Base-by-base conservation (phyloP, 2,113 vertebrate genomes). In the Scolopax mira region DNA sequence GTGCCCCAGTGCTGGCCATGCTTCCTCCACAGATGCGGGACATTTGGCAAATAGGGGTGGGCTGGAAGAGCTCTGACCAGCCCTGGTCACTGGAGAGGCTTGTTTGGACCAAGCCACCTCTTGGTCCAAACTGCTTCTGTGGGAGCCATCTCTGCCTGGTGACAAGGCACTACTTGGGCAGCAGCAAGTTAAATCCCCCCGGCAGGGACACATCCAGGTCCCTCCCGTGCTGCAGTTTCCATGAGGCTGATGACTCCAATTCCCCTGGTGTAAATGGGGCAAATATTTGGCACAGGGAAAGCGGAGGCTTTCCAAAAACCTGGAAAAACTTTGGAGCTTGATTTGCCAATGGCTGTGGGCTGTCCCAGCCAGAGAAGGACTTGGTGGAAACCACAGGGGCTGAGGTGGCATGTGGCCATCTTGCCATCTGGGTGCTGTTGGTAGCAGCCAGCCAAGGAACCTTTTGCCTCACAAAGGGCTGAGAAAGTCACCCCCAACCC, bases 211-310 rank as follows among this genome's bases (percentile, higher is more conserved):
- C 7, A 1, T 3, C 5, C 0, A 0, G 5, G 24, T 39, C 19
- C 25, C 19, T 41, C 28, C 24, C 1, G 3, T 0, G 0, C 57
- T 3, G 10, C 22, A 44, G 62, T 16, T 72, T 57, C 55, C 1
- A 0, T 18, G 18, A 30, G 31, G 41, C 42, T 85, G 69, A 42
- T 0, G 1, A 28, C n/a, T 42, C 33, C 30, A 3, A 13, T 33
- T 58, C 15, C 13, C 25, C 25, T 42, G 14, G 4, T 72, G 52
- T 69, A 55, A 82, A 67, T 10, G 70, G 22, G 31, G 52, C 30
- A 54, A 65, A 37, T 1, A 0, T 58, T 91, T 89, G 37, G 60
- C 4, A 1, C 41, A 62, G 46, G 30, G 18, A 61, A 69, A 74
- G 21, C 4, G 23, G 25, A 37, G 52, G 11, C 39, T 82, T 81